Conservation (phyloP, 2,113 vertebrate genomes). For the Hydropotes inermis region DNA sequence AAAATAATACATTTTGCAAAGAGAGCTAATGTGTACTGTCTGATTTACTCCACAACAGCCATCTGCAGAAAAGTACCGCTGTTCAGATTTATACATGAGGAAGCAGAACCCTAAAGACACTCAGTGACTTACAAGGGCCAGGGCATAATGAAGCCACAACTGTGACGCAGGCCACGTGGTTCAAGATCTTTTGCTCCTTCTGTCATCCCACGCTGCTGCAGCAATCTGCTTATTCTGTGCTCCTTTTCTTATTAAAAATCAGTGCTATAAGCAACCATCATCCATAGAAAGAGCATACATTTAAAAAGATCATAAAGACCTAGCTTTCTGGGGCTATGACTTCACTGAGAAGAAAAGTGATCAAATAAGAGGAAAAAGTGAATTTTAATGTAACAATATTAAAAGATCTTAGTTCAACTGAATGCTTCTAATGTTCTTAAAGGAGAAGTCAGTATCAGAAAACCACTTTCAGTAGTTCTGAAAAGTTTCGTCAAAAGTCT, state of each 20-base stretch:
- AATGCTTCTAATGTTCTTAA: neutral
- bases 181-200: neutral
- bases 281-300: neutral
- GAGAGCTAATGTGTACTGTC: neutral
- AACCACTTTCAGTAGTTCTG: neutral
- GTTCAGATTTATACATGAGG: neutral
- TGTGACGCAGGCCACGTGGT: fast-evolving
- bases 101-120: neutral
- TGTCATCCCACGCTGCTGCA: no score
- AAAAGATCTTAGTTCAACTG: neutral
- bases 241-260: neutral
- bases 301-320: neutral
- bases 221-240: neutral
- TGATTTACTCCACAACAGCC: neutral
- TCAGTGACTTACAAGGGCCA: neutral
- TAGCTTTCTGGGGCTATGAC: neutral
- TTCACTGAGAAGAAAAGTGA: conserved; percentile 5
- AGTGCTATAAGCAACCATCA: neutral
- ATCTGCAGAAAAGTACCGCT: neutral
- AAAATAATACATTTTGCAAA: neutral
- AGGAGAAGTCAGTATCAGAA: neutral
- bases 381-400: conserved; percentile 3
- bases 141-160: neutral
- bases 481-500: neutral
- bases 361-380: conserved; percentile 25